Percentiles rank a stretch among this genome's conserved stretches.
Conservation (phyloP, 2,888 invertebrate genomes). For the Phasia obesa region DNA sequence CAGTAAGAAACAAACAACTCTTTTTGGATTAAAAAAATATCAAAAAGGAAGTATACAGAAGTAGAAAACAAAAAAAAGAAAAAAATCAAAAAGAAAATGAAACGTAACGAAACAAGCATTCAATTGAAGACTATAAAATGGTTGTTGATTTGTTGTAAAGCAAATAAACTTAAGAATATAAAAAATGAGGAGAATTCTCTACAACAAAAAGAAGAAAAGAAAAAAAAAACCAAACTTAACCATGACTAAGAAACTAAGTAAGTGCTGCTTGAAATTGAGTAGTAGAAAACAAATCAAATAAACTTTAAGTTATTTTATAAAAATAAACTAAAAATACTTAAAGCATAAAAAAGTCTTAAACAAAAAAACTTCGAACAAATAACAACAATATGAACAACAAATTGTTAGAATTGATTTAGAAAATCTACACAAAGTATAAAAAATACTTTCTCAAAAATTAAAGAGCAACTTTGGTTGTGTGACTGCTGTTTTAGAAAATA, state of each 20-base stretch:
- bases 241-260: conserved; percentile 67
- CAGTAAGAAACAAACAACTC: conserved; percentile 56
- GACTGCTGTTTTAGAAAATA: no score
- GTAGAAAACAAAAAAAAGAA: neutral
- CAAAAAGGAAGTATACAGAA: conserved; percentile 5
- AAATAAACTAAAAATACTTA: conserved; percentile 53
- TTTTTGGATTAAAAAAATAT: conserved; percentile 51
- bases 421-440: neutral
- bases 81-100: conserved; percentile 8
- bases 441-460: conserved; percentile 21
- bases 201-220: neutral
- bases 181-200: conserved; percentile 13
- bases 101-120: conserved; percentile 48
- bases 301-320: conserved; percentile 58
- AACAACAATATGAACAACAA: conserved; percentile 33
- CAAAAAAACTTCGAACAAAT: conserved; percentile 7
- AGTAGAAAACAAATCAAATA: conserved; percentile 50
- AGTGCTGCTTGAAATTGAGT: conserved; percentile 66
- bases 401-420: neutral
- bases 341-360: neutral
- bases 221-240: conserved; percentile 25
- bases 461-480: neutral
- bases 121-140: conserved; percentile 69
- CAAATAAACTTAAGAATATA: conserved; percentile 56
- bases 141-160: conserved; percentile 67